Percentiles rank a stretch among this genome's conserved stretches.
phyloP scores from a whole-genome alignment of 2,888 invertebrate genomes.

The Troglohyphantes excavatus region DNA sequence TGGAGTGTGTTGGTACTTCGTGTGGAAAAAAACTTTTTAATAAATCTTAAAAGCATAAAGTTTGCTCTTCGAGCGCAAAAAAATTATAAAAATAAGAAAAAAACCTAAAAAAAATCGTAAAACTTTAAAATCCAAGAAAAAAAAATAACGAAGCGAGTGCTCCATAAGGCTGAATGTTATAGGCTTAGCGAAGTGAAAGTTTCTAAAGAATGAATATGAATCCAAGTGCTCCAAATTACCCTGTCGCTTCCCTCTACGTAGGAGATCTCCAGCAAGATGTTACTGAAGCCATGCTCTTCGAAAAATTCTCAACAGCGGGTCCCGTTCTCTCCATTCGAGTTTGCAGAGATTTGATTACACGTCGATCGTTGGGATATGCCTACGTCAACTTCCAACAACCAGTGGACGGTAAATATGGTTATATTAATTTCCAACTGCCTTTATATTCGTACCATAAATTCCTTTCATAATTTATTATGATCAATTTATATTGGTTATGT shows the following conservation, averaged over 20 bases:
- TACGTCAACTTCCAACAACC: conserved; percentile 99
- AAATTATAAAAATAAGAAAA: conserved; percentile 18
- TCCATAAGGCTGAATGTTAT: conserved; percentile 44
- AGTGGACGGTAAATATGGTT: conserved; percentile 95
- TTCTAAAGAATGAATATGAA: conserved; percentile 78
- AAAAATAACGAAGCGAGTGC: conserved; percentile 14
- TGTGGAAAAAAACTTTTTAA: conserved; percentile 28
- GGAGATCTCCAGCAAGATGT: conserved; percentile 99
- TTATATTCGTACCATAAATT: too few species aligned
- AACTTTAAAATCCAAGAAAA: background rate
- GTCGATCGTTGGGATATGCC: conserved; percentile 99
- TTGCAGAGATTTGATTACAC: conserved; percentile 98
- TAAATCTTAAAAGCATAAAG: background rate
- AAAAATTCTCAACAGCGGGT: conserved; percentile 99
- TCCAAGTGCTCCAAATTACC: conserved; percentile 81
- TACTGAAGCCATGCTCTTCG: conserved; percentile 99
- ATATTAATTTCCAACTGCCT: too few species aligned
- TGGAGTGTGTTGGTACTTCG: conserved; percentile 37
- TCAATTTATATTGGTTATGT: too few species aligned
- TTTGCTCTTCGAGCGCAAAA: conserved; percentile 23
- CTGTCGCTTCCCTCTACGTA: conserved; percentile 98
- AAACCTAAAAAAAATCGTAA: conserved; percentile 24
- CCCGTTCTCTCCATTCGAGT: conserved; percentile 99
- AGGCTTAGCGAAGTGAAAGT: background rate
- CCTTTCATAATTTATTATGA: too few species aligned